These are phyloP conservation scores for Meloidogyne chitwoodi DNA, from an alignment of 1,140 invertebrate species.

Conservation along the genomic window DNA sequence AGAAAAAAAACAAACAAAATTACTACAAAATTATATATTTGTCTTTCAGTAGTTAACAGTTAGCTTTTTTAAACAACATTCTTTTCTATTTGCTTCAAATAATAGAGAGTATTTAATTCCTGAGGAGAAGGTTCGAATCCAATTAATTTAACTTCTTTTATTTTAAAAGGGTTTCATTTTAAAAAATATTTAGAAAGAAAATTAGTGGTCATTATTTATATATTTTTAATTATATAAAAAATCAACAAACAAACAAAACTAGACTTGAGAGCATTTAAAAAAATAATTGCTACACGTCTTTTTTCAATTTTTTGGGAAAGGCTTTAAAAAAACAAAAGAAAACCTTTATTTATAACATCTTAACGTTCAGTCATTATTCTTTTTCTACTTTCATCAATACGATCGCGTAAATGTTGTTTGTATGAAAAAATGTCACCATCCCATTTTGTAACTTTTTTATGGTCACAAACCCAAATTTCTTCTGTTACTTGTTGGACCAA, in stretches of 20 bases:
- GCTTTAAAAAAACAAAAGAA: background rate
- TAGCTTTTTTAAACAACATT: background rate
- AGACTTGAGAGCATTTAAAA: background rate
- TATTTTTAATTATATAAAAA: too few species aligned
- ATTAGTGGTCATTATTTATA: too few species aligned
- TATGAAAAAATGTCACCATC: constrained; percentile 88
- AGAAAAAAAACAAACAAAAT: background rate
- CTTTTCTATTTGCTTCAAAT: background rate
- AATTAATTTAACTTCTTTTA: too few species aligned
- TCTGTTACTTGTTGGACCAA: constrained; percentile 97
- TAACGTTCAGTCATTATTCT: constrained; percentile 23
- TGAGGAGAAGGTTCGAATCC: too few species aligned
- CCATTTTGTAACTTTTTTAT: constrained; percentile 92
- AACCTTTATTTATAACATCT: background rate
- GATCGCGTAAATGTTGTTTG: constrained; percentile 82
- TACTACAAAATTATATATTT: background rate
- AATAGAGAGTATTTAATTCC: too few species aligned
- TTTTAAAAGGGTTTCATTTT: too few species aligned
- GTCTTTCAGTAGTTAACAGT: background rate
- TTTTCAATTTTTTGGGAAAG: background rate
- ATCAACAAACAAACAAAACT: background rate
- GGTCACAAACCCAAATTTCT: constrained; percentile 77
- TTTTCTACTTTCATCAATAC: constrained; percentile 31
- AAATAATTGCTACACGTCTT: background rate
- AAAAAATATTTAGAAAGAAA: too few species aligned